These are phyloP conservation scores for Calypte anna DNA, from an alignment of 2,113 vertebrate genomes.

Conservation along the genomic window DNA sequence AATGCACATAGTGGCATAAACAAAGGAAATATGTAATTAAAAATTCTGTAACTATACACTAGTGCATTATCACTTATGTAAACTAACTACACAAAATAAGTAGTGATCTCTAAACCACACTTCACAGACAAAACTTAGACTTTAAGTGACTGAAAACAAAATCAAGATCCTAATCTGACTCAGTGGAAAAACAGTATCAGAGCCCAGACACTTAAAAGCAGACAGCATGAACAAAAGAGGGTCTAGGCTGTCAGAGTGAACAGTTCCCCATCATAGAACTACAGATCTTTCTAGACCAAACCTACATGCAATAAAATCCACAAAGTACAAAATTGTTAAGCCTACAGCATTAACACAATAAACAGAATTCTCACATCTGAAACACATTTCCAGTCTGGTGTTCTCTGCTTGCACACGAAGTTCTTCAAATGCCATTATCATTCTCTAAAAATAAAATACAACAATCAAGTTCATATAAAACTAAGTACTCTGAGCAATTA, in stretches of 20 bases:
- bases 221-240: neutral
- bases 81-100: neutral
- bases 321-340: neutral
- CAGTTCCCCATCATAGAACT: neutral
- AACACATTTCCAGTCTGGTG: slow-evolving; percentile 82
- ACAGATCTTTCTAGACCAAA: neutral
- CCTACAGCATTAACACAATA: neutral
- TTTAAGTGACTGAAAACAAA: neutral
- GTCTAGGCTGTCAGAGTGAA: neutral
- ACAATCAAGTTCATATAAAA: neutral
- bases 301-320: neutral
- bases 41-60: neutral
- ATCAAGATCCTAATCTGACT: neutral
- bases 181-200: neutral
- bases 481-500: neutral
- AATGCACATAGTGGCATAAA: neutral
- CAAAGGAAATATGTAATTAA: neutral
- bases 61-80: neutral
- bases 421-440: slow-evolving; percentile 85
- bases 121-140: neutral
- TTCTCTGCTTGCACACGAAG: slow-evolving; percentile 84
- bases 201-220: neutral
- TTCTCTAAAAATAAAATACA: slow-evolving; percentile 78
- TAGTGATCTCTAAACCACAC: neutral
- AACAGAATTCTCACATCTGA: slow-evolving; percentile 72